Base-by-base conservation (phyloP, 1,140 invertebrate genomes). In the Drosophila orosa region DNA sequence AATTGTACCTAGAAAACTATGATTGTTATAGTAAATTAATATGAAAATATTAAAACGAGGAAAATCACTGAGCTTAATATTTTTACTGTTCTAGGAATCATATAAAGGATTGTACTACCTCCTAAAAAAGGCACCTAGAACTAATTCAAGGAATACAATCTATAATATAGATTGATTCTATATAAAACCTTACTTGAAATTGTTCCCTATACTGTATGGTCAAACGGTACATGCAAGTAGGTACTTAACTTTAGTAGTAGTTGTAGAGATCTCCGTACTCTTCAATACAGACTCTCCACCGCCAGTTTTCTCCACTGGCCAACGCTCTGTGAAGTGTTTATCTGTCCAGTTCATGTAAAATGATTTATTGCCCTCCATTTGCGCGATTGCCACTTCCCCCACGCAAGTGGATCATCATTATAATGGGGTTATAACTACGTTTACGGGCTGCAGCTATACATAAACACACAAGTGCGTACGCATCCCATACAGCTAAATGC, bases 301-400 rank as follows among this genome's bases (percentile, higher is more conserved):
- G 27, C 3, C 37, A n/a, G 17, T 37, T 35, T 35, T 29, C 25
- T 10, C 27, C 7, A 39, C 15, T 74, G 79, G 69, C 48, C 61
- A 82, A 74, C 68, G 79, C 59, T 69, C 78, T 65, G 22, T 74
- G 33, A 63, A 85, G 78, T 86, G 82, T 80, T 84, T 84, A 77
- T 80, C 81, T 74, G 67, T 48, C 68, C 39, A 54, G 10, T 56
- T 52, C 12, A 48, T 39, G 33, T 69, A 37, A 71, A 25, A 69
- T 82, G 62, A 82, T 82, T 82, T 82, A 81, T 71, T 71, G 52
- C 72, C 44, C 60, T 67, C 56, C 35, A 35, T 55, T 42, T 60
- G 44, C 52, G 12, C 56, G 78, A 87, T 78, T 82, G 78, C 52
- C 58, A 86, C 63, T 74, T 78, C 69, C 67, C 61, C 54, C 33